These are phyloP conservation scores for Lycocorax pyrrhopterus DNA, from an alignment of 2,113 vertebrate genomes.

Conservation along the genomic window DNA sequence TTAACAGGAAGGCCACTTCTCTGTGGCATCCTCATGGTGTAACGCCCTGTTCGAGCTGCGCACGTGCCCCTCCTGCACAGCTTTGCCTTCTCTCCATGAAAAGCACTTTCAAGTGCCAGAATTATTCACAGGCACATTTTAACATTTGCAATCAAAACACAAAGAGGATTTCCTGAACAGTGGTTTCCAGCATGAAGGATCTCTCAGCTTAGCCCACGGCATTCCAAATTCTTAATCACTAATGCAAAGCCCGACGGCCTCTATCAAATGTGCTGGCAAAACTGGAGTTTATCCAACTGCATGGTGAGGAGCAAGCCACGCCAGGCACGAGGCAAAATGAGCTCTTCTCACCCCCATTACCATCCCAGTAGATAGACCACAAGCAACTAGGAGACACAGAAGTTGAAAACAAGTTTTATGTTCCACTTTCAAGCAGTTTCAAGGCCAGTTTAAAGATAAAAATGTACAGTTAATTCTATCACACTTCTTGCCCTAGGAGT, in stretches of 20 bases:
- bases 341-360: neutral
- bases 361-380: neutral
- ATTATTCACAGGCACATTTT: neutral
- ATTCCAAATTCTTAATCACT: neutral
- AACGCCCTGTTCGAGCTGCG: accelerated
- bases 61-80: accelerated
- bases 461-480: neutral
- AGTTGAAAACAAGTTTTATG: neutral
- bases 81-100: neutral
- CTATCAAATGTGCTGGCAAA: neutral
- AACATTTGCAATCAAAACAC: neutral
- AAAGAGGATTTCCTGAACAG: neutral
- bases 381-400: neutral
- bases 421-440: neutral
- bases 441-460: neutral
- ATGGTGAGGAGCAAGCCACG: neutral
- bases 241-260: neutral
- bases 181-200: neutral
- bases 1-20: neutral
- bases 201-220: neutral
- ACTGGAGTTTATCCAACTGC: neutral
- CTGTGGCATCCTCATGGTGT: accelerated
- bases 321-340: neutral
- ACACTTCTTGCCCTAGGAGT: neutral
- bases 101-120: neutral